A percentile compares a stretch with the other conserved stretches of the same genome.
These are phyloP conservation scores for Mustelus asterias DNA, from an alignment of 2,113 vertebrate species.

Conservation along the genomic window DNA sequence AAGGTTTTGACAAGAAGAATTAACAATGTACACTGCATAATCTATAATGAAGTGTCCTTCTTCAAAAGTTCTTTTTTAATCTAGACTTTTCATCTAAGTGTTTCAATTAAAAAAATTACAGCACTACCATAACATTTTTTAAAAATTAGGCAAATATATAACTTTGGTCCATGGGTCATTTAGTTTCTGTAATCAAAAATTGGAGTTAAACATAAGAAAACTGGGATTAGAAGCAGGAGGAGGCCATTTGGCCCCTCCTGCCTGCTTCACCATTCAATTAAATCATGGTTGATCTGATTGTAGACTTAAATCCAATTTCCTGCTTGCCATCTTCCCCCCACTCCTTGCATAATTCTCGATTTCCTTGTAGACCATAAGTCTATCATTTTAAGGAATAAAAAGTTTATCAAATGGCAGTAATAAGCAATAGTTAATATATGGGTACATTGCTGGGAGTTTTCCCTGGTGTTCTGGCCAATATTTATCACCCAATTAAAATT, in stretches of 20 bases:
- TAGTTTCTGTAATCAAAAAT: not conserved
- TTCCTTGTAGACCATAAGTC: no score
- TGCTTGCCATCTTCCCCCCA: no score
- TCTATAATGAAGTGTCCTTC: not conserved
- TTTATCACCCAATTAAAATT: not conserved
- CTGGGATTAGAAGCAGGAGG: no score
- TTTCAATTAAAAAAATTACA: not conserved
- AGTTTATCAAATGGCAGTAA: not conserved
- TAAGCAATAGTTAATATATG: not conserved
- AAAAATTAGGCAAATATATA: no score
- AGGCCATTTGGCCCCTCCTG: no score
- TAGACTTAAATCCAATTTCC: no score
- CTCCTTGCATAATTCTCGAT: no score
- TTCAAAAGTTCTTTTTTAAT: not conserved
- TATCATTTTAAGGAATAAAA: not conserved
- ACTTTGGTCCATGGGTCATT: no score
- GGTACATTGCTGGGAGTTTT: not conserved
- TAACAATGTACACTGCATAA: not conserved
- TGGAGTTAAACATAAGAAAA: not conserved
- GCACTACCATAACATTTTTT: not conserved
- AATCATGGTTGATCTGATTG: no score
- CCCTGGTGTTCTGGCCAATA: not conserved
- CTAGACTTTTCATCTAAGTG: not conserved
- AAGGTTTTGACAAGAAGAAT: not conserved
- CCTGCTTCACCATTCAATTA: no score